A percentile compares a stretch with the other conserved stretches of the same genome.
These are phyloP conservation scores for Hipposideros armiger DNA, from an alignment of 2,113 vertebrate genomes.

Conservation along the genomic window DNA sequence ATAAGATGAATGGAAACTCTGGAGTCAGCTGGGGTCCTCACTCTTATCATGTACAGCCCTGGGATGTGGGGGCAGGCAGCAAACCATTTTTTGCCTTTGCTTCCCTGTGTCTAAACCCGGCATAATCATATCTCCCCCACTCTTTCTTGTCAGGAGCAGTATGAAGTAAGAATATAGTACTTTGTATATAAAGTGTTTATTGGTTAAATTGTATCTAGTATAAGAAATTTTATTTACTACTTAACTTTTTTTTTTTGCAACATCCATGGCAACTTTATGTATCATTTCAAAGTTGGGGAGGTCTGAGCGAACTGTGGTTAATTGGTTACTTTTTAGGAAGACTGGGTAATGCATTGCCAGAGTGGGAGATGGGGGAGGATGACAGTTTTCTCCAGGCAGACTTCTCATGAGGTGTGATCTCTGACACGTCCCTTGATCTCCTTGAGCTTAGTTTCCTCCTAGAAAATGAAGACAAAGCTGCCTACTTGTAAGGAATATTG, in stretches of 20 bases:
- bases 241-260: neutral
- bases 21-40: neutral
- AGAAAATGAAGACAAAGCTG: slow-evolving; percentile 32
- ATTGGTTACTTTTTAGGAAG: neutral
- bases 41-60: neutral
- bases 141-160: neutral
- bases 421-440: neutral
- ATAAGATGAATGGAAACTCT: no score
- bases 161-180: neutral
- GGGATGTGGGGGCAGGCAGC: neutral
- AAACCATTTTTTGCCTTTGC: neutral
- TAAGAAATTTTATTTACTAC: neutral
- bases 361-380: neutral
- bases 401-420: neutral
- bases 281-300: slow-evolving; percentile 3
- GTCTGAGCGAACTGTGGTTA: neutral
- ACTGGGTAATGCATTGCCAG: neutral
- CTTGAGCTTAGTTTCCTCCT: neutral
- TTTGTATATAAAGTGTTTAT: neutral
- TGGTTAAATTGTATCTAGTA: neutral
- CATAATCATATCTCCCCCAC: neutral
- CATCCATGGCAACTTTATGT: neutral
- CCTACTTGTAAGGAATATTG: neutral
- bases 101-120: neutral
- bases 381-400: neutral